Evolutionary conservation across 2,113 vertebrate genomes (phyloP), one percentile per base, ranked within the genome.

Genomic region (Datnioides undecimradiatus): DNA sequence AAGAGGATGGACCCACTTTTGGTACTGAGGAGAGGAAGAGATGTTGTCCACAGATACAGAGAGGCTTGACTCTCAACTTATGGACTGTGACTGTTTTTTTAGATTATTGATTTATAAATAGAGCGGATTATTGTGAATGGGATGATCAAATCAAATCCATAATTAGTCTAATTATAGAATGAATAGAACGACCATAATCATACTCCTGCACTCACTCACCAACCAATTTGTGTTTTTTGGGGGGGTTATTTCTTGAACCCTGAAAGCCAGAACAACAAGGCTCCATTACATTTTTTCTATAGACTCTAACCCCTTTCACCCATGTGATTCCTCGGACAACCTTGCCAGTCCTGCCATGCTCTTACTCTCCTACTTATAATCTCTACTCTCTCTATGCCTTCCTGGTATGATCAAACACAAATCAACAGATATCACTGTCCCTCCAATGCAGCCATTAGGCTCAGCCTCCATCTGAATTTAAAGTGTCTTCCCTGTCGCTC

Each of bases 371-470:
- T 41, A 3, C 40, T 72, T 49, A 31, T 77, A 77, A 84, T 83
- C 83, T 79, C 72, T 36, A 21, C 79, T 76, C 63, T 67, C 80
- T 77, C 73, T 43, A 8, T 73, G 73, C 80, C 88, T 87, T 88
- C 84, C 83, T 73, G 82, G 41, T 60, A 38, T 72, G 54, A 82
- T 88, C 80, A 80, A 69, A 78, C 75, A 70, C 83, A 93, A 91
- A 92, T 91, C 90, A 88, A 65, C 83, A 87, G 80, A 90, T 86
- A 86, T 90, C 79, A 76, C 83, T 55, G 48, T 93, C 91, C 92
- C 86, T 94, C 79, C 86, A 78, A 92, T 94, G 88, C 80, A 84
- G 87, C 83, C 86, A 93, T 94, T 93, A 93, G 77, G 80, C 79
- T 68, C 84, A 73, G 83, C 69, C 80, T 92, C 85, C 46, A 59